Evolutionary conservation across 1,140 invertebrate species (phyloP).

Genomic region (Vanessa atalanta): DNA sequence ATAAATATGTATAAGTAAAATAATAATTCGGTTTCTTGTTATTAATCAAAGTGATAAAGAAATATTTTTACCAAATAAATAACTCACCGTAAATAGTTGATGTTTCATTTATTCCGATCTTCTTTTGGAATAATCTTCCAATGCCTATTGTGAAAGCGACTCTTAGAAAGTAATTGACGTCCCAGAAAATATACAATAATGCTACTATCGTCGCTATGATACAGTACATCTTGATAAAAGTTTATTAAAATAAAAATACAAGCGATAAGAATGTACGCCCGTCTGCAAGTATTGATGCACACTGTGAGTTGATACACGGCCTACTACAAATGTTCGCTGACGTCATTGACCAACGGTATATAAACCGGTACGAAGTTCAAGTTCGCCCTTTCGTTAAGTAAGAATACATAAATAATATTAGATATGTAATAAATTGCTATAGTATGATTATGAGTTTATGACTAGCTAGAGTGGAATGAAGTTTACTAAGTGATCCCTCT

Average conservation of each 20-base stretch:
- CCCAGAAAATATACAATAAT: constrained; percentile 87
- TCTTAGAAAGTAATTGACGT: constrained; percentile 89
- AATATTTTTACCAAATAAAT: neutral
- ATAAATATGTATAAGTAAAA: too few relatives aligned
- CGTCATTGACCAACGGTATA: constrained; percentile 10
- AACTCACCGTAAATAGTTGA: constrained; percentile 87
- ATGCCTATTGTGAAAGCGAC: constrained; percentile 83
- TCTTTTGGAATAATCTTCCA: constrained; percentile 85
- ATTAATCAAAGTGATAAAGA: too few relatives aligned
- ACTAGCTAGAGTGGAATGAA: too few relatives aligned
- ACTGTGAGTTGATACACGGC: neutral
- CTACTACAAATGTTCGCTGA: neutral
- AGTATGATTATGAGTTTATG: too few relatives aligned
- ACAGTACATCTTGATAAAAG: constrained; percentile 63
- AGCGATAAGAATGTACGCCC: constrained; percentile 7
- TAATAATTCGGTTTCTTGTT: too few relatives aligned
- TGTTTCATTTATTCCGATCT: constrained; percentile 84
- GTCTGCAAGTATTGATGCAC: constrained; percentile 13
- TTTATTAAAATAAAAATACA: neutral
- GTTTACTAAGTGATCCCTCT: too few relatives aligned
- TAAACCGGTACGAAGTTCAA: constrained; percentile 26
- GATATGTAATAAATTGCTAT: too few relatives aligned
- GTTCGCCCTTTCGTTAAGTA: neutral
- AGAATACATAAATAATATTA: too few relatives aligned
- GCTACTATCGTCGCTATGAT: constrained; percentile 73